Evolutionary conservation across 2,113 vertebrate species (phyloP).

Genomic region (Percina caprodes): DNA sequence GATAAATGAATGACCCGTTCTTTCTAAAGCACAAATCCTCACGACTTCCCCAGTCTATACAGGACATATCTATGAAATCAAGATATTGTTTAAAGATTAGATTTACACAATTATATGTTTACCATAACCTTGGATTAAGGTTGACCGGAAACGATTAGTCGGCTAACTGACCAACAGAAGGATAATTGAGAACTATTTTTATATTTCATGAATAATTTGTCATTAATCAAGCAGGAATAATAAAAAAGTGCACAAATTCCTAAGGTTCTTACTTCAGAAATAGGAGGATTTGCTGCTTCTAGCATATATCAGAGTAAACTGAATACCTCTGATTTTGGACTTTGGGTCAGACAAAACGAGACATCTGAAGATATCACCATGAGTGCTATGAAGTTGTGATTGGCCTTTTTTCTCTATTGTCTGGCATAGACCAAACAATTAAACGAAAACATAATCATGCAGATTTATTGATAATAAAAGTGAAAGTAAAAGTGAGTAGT

Average conservation of each 20-base stretch:
- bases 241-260: no score
- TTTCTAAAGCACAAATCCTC: conserved; percentile 17
- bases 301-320: background rate
- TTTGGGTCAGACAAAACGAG: background rate
- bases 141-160: background rate
- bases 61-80: background rate
- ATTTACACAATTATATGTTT: background rate
- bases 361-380: background rate
- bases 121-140: background rate
- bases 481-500: no score
- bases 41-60: background rate
- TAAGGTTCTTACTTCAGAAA: background rate
- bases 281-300: background rate
- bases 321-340: background rate
- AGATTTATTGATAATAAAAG: background rate
- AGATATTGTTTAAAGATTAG: background rate
- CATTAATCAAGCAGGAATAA: background rate
- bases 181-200: background rate
- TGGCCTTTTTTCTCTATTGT: background rate
- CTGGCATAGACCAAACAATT: background rate
- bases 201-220: background rate
- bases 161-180: background rate
- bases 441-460: background rate
- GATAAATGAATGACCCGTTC: conserved; percentile 10
- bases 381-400: background rate